Percentiles rank a stretch among this genome's conserved stretches.
Evolutionary conservation across 2,113 vertebrate genomes (phyloP).

Genomic region (Indri indri): DNA sequence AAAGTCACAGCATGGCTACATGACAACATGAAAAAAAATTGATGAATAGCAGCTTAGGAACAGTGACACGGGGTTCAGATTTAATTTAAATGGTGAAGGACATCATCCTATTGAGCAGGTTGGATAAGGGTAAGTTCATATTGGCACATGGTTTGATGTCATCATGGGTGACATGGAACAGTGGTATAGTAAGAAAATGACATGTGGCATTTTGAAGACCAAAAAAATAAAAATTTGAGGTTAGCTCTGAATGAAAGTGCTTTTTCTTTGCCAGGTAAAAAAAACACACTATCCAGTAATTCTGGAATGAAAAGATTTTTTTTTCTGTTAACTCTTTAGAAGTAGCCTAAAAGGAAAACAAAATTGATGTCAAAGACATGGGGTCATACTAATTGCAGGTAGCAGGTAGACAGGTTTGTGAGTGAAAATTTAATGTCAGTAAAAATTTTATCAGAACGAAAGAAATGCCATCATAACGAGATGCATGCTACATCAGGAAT

Average conservation of each 20-base stretch:
- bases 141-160: constrained; percentile 59
- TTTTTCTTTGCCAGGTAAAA: not conserved
- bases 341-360: constrained; percentile 35
- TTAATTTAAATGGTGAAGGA: constrained; percentile 69
- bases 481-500: not conserved
- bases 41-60: constrained; percentile 53
- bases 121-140: constrained; percentile 34
- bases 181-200: not conserved
- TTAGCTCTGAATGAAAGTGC: constrained; percentile 30
- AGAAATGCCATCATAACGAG: not conserved
- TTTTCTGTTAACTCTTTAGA: not conserved
- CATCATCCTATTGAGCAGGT: constrained; percentile 10
- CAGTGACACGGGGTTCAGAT: constrained; percentile 57
- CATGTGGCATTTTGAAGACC: constrained; percentile 55
- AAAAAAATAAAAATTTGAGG: constrained; percentile 59
- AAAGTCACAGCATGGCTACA: constrained; percentile 44
- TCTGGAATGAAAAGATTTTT: not conserved
- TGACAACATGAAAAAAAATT: constrained; percentile 56
- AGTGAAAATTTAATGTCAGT: constrained; percentile 12
- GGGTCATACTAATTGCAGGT: not conserved
- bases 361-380: not conserved
- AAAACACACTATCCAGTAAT: not conserved
- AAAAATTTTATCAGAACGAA: not conserved
- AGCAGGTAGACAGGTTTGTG: not conserved
- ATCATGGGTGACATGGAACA: constrained; percentile 44